Conservation (phyloP, 2,797 vertebrate species). For the Anisognathus igniventris region DNA sequence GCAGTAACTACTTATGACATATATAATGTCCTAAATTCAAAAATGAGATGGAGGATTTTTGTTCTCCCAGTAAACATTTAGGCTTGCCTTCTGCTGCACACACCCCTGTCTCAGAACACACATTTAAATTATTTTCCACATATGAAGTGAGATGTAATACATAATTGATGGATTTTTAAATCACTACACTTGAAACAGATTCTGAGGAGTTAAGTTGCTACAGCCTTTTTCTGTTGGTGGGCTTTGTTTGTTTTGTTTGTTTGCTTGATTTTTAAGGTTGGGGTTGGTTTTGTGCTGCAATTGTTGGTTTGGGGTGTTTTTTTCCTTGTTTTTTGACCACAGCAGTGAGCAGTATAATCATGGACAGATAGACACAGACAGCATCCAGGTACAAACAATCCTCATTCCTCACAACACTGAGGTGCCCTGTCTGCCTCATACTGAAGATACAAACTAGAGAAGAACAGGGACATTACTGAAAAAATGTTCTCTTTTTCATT, state of each 20-base stretch:
- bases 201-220: conserved; percentile 26
- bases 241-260: background rate
- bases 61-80: conserved; percentile 72
- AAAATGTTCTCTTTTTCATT: conserved; percentile 29
- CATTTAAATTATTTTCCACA: conserved; percentile 51
- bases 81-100: conserved; percentile 56
- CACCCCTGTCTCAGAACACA: conserved; percentile 47
- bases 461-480: conserved; percentile 14
- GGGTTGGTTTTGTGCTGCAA: background rate
- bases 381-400: conserved; percentile 20
- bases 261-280: background rate
- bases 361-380: background rate
- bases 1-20: conserved; percentile 75
- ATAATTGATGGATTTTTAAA: conserved; percentile 64
- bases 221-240: background rate
- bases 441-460: conserved; percentile 39
- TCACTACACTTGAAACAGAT: conserved; percentile 40
- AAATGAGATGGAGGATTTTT: conserved; percentile 72
- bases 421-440: conserved; percentile 10
- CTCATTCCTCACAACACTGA: background rate
- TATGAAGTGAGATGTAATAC: conserved; percentile 40
- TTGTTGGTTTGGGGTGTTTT: background rate
- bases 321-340: conserved; percentile 3
- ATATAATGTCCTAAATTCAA: conserved; percentile 78
- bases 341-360: conserved; percentile 21